phyloP scores from a whole-genome alignment of 2,113 vertebrate genomes.

The Emydura subglobosa region DNA sequence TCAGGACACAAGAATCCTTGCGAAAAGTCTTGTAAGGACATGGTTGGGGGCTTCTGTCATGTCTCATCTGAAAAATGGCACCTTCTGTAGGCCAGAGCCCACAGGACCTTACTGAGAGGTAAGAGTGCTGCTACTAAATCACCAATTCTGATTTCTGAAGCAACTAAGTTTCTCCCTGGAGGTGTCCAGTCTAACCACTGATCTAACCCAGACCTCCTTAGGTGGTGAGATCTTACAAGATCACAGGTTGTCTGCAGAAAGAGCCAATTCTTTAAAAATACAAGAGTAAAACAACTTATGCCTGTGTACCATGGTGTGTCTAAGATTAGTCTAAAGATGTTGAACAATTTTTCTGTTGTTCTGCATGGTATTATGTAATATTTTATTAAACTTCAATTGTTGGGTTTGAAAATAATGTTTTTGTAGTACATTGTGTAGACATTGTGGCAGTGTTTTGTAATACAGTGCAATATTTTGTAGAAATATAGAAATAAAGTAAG shows the following conservation, averaged over 20 bases:
- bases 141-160: background rate
- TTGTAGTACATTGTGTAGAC: conserved; percentile 67
- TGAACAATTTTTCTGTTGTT: conserved; percentile 61
- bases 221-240: conserved; percentile 2
- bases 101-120: background rate
- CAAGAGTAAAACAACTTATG: background rate
- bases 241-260: background rate
- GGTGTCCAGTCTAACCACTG: background rate
- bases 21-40: background rate
- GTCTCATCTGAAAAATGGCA: background rate
- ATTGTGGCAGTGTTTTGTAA: conserved; percentile 66
- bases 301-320: conserved; percentile 55
- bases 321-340: conserved; percentile 60
- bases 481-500: conserved; percentile 71
- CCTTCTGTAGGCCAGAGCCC: conserved; percentile 10
- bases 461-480: conserved; percentile 61
- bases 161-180: background rate
- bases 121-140: background rate
- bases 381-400: conserved; percentile 65
- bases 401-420: conserved; percentile 59
- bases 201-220: conserved; percentile 14
- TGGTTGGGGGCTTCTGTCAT: background rate
- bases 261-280: conserved; percentile 10
- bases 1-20: background rate
- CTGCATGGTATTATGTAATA: conserved; percentile 63